phyloP scores from a whole-genome alignment of 2,797 vertebrate species.

The Balearica regulorum region DNA sequence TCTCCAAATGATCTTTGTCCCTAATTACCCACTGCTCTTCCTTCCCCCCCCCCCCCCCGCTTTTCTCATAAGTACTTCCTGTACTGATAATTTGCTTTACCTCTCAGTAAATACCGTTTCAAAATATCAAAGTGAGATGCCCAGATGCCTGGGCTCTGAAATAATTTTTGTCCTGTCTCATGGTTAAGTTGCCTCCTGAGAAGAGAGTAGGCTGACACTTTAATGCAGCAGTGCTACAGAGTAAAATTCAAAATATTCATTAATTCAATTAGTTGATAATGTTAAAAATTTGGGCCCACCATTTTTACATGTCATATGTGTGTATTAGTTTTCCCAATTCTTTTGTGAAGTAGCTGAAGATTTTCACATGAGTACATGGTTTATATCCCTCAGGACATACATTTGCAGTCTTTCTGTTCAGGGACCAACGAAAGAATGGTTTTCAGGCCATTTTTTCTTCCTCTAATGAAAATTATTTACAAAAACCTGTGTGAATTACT shows the following conservation, averaged over 20 bases:
- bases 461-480: not conserved
- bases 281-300: not conserved
- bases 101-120: not conserved
- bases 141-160: not conserved
- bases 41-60: too few species aligned
- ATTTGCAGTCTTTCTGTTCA: not conserved
- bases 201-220: fast-evolving
- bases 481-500: not conserved
- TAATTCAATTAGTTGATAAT: not conserved
- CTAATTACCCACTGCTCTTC: not conserved
- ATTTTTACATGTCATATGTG: not conserved
- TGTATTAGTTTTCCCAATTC: not conserved
- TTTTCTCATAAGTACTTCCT: not conserved
- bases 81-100: not conserved
- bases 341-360: not conserved
- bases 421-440: not conserved
- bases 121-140: not conserved
- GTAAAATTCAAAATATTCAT: not conserved
- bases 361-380: not conserved
- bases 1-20: not conserved
- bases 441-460: not conserved
- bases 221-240: not conserved
- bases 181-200: not conserved
- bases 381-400: not conserved
- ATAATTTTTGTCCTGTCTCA: not conserved